A percentile compares a stretch with the other conserved stretches of the same genome.
These are phyloP conservation scores for Myioborus miniatus DNA, from an alignment of 2,797 vertebrate genomes.

Conservation along the genomic window DNA sequence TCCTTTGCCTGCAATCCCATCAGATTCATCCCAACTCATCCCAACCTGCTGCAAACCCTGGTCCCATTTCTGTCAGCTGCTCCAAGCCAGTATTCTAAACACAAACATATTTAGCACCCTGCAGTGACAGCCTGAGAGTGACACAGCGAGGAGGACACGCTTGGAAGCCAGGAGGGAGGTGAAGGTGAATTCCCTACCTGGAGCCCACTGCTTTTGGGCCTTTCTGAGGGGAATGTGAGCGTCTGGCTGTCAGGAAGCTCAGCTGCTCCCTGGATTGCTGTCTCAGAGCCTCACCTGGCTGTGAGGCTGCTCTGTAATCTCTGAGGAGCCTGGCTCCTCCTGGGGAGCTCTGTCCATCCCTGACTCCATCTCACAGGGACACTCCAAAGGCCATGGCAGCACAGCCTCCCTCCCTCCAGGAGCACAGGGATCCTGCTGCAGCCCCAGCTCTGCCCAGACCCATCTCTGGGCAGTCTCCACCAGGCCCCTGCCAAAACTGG, in stretches of 20 bases:
- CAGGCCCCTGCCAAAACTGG: fast-evolving
- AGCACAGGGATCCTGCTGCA: neutral
- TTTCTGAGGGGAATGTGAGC: neutral
- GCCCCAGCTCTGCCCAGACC: neutral
- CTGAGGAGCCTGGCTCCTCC: neutral
- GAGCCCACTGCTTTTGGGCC: neutral
- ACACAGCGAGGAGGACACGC: fast-evolving
- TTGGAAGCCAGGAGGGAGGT: neutral
- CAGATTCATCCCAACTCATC: neutral
- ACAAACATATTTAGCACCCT: neutral
- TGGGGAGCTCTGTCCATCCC: neutral
- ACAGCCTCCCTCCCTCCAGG: neutral
- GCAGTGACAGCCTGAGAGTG: neutral
- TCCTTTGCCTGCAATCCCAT: neutral
- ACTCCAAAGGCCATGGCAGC: neutral
- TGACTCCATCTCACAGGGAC: neutral
- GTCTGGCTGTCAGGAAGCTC: neutral
- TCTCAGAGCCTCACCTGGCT: neutral
- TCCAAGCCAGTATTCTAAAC: neutral
- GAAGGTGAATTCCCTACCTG: fast-evolving
- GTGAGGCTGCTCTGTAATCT: neutral
- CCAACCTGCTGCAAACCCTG: neutral
- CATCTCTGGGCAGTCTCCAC: neutral
- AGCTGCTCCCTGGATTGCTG: neutral
- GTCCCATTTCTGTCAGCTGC: neutral